Percentiles rank a stretch among this genome's conserved stretches.
Evolutionary conservation across 2,113 vertebrate genomes (phyloP).

Genomic region (Hymenochirus boettgeri): DNA sequence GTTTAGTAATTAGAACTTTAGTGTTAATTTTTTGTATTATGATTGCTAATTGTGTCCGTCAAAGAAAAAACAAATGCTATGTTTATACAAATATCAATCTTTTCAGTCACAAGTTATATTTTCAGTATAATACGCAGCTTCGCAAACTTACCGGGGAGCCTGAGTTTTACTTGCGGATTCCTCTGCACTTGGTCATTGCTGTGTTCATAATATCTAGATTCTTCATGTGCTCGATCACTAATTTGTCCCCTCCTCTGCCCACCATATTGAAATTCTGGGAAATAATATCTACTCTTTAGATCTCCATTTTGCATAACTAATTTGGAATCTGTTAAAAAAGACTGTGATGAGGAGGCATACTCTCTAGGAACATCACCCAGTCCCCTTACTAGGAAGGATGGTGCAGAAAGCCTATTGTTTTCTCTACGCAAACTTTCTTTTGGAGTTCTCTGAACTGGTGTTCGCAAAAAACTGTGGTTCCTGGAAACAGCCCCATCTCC

Average conservation of each 20-base stretch:
- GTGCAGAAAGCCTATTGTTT: slow-evolving; percentile 88
- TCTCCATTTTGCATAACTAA: slow-evolving; percentile 84
- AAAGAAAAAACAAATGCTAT: no score
- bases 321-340: slow-evolving; percentile 76
- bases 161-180: slow-evolving; percentile 76
- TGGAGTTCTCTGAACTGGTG: slow-evolving; percentile 71
- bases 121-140: no score
- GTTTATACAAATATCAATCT: no score
- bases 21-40: no score
- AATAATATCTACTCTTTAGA: slow-evolving; percentile 65
- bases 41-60: no score
- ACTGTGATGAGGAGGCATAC: slow-evolving; percentile 81
- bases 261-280: slow-evolving; percentile 60
- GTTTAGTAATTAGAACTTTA: no score
- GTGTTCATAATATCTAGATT: slow-evolving; percentile 89
- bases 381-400: slow-evolving; percentile 79
- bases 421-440: slow-evolving; percentile 83
- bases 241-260: slow-evolving; percentile 70
- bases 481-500: slow-evolving; percentile 72
- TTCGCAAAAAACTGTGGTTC: slow-evolving; percentile 84
- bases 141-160: slow-evolving; percentile 77
- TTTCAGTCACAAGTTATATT: no score
- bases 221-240: slow-evolving; percentile 77
- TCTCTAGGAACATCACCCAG: slow-evolving; percentile 81
- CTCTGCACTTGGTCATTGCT: slow-evolving; percentile 82